A percentile compares a stretch with the other conserved stretches of the same genome.
Evolutionary conservation across 2,113 vertebrate species (phyloP).

Genomic region (Myanophis thanlyinensis): DNA sequence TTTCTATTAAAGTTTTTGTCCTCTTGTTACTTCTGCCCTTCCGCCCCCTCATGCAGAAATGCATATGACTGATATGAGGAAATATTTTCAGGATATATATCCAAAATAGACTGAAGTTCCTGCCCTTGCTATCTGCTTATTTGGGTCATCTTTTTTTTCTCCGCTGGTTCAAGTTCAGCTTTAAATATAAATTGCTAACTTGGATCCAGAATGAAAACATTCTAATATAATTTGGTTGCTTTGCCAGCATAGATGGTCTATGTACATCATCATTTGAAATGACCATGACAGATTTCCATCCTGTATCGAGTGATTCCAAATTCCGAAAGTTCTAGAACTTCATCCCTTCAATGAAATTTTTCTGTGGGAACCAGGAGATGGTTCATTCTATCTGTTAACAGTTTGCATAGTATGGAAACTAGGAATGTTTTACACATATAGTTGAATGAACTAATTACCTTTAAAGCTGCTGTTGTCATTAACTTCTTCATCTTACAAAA

Average conservation of each 20-base stretch:
- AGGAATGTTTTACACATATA: slow-evolving; percentile 77
- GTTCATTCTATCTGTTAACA: slow-evolving; percentile 69
- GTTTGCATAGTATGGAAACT: slow-evolving; percentile 71
- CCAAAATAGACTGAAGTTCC: slow-evolving; percentile 29
- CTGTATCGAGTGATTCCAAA: slow-evolving; percentile 32
- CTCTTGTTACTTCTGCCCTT: not conserved
- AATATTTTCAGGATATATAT: slow-evolving; percentile 3
- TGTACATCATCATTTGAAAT: not conserved
- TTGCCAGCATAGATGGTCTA: slow-evolving; percentile 26
- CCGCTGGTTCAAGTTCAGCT: slow-evolving; percentile 25
- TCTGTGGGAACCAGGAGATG: slow-evolving; percentile 33
- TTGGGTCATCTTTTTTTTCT: slow-evolving; percentile 44
- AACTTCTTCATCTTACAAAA: not conserved
- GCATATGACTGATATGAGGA: fast-evolving
- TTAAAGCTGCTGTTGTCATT: slow-evolving; percentile 57
- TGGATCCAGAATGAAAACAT: slow-evolving; percentile 40
- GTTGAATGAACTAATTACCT: slow-evolving; percentile 70
- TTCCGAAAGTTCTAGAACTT: slow-evolving; percentile 34
- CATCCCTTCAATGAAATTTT: slow-evolving; percentile 41
- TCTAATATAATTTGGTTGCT: slow-evolving; percentile 29
- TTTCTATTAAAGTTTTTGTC: not conserved
- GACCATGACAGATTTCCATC: slow-evolving; percentile 8
- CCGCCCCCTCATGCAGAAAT: not conserved
- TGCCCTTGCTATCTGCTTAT: slow-evolving; percentile 34
- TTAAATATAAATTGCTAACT: slow-evolving; percentile 33